A percentile compares a stretch with the other conserved stretches of the same genome.
These are phyloP conservation scores for Xestia xanthographa DNA, from an alignment of 2,888 invertebrate species.

Conservation along the genomic window DNA sequence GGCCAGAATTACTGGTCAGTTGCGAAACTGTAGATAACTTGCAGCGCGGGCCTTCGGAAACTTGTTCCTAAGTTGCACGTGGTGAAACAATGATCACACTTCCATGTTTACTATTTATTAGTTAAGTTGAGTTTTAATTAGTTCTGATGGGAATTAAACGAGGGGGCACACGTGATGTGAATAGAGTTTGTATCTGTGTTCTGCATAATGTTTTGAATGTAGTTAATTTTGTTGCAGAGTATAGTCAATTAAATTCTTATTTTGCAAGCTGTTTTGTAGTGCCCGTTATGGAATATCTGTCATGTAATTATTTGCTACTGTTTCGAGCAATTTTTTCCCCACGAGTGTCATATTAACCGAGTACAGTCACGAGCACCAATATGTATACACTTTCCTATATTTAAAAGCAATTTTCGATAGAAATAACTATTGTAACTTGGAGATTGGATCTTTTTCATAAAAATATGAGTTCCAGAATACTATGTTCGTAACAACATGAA, in stretches of 20 bases:
- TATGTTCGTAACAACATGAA: no score
- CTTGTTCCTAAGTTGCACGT: constrained; percentile 57
- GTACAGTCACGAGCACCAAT: no score
- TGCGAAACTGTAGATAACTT: constrained; percentile 58
- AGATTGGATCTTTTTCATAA: no score
- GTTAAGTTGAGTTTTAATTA: constrained; percentile 33
- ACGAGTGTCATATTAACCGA: background rate
- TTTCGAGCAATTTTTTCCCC: background rate
- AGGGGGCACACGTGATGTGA: background rate
- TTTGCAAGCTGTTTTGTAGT: background rate
- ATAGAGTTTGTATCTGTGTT: background rate
- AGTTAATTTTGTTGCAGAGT: background rate
- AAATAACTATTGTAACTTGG: no score
- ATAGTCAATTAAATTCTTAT: background rate
- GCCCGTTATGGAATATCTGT: background rate
- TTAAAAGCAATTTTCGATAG: no score
- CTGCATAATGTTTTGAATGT: background rate
- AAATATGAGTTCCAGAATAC: no score
- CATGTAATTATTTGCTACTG: background rate
- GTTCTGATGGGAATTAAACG: constrained; percentile 11
- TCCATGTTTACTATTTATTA: constrained; percentile 47
- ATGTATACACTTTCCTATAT: no score
- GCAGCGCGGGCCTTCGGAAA: constrained; percentile 59
- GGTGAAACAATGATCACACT: constrained; percentile 52
- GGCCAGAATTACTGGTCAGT: constrained; percentile 60